These are phyloP conservation scores for Ligdia adustata DNA, from an alignment of 2,888 invertebrate species.

Conservation along the genomic window DNA sequence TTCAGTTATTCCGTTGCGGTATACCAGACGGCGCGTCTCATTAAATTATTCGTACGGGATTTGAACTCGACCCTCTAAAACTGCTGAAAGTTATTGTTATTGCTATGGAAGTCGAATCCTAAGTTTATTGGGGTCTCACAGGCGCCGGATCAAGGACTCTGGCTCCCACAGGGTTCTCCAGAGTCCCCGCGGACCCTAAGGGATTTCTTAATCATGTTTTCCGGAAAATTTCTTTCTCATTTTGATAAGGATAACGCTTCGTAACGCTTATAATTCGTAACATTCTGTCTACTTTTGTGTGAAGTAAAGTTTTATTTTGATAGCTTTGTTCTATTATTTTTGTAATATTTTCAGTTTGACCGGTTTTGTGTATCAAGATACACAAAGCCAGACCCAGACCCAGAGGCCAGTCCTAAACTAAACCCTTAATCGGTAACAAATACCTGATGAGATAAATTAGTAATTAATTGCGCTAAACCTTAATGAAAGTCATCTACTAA, in stretches of 20 bases:
- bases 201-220: conserved; percentile 4
- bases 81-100: conserved; percentile 38
- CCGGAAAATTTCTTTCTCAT: not conserved
- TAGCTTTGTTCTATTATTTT: too few species aligned
- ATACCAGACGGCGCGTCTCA: conserved; percentile 37
- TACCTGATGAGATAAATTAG: too few species aligned
- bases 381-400: too few species aligned
- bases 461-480: too few species aligned
- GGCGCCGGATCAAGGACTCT: conserved; percentile 7
- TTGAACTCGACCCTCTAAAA: conserved; percentile 36
- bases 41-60: conserved; percentile 48
- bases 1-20: conserved; percentile 45
- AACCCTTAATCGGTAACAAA: too few species aligned
- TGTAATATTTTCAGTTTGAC: not conserved
- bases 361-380: not conserved
- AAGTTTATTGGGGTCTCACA: conserved; percentile 34
- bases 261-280: too few species aligned
- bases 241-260: too few species aligned
- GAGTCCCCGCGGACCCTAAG: not conserved
- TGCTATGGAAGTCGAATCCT: conserved; percentile 35
- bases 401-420: too few species aligned
- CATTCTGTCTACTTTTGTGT: too few species aligned
- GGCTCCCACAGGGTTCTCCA: not conserved
- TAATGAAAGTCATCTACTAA: too few species aligned
- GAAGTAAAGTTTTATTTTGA: too few species aligned